Evolutionary conservation across 2,113 vertebrate species (phyloP).

Genomic region (Plecotus auritus): DNA sequence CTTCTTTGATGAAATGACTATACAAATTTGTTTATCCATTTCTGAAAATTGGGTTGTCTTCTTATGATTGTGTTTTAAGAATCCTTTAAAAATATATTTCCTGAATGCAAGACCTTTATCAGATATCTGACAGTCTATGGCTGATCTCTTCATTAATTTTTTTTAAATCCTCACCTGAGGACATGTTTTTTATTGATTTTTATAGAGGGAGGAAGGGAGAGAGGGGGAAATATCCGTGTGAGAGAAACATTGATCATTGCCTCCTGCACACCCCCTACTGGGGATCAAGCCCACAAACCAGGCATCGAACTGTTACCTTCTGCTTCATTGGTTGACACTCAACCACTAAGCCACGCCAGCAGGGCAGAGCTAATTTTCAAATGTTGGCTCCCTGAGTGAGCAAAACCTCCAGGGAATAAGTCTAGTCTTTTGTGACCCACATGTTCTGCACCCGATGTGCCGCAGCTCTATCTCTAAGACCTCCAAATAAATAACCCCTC

Average conservation of each 20-base stretch:
- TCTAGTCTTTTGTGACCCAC: not conserved
- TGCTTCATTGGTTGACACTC: not conserved
- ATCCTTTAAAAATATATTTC: not conserved
- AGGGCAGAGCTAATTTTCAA: not conserved
- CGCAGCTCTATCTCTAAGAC: not conserved
- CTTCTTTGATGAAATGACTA: not conserved
- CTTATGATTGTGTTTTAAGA: constrained; percentile 5
- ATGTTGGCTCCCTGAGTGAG: not conserved
- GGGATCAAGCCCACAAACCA: not conserved
- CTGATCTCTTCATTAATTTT: not conserved
- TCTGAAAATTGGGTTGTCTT: not conserved
- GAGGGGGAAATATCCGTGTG: no score
- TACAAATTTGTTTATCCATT: not conserved
- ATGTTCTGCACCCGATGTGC: not conserved
- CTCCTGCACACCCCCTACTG: not conserved
- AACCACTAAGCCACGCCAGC: not conserved
- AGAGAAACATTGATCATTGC: not conserved
- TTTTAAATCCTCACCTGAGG: not conserved
- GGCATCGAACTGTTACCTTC: not conserved
- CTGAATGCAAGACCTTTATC: not conserved
- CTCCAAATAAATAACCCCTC: not conserved
- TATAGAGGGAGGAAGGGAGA: not conserved
- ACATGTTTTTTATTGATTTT: not conserved
- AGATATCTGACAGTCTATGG: not conserved
- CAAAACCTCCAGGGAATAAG: not conserved